phyloP scores from a whole-genome alignment of 1,140 invertebrate species.

The Drosophila ercepeae region DNA sequence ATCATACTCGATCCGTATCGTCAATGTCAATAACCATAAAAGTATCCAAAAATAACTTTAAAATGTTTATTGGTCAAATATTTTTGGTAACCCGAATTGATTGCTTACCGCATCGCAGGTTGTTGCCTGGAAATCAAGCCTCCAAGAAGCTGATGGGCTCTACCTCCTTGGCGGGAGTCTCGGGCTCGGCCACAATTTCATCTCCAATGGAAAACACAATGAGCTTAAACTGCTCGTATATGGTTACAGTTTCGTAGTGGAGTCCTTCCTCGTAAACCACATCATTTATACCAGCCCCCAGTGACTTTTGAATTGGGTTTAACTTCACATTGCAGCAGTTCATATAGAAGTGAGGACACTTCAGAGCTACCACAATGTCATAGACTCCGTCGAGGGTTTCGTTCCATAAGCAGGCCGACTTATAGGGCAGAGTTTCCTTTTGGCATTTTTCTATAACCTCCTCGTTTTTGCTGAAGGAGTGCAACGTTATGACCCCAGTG shows the following conservation, averaged over 20 bases:
- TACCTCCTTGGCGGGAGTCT: too few species aligned
- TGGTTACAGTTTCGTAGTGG: conserved; percentile 64
- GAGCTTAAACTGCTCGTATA: conserved; percentile 26
- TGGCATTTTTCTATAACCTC: conserved; percentile 47
- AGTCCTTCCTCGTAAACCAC: conserved; percentile 28
- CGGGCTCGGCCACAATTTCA: neutral
- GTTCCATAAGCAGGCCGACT: conserved; percentile 57
- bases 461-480: conserved; percentile 42
- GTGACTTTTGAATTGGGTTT: neutral
- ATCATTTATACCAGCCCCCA: neutral
- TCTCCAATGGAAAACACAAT: conserved; percentile 67
- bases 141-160: conserved; percentile 42
- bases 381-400: conserved; percentile 55
- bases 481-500: conserved; percentile 46
- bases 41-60: conserved; percentile 56
- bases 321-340: conserved; percentile 60
- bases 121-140: conserved; percentile 13
- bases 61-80: conserved; percentile 46
- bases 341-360: conserved; percentile 38
- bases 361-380: conserved; percentile 51
- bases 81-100: conserved; percentile 28
- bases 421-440: conserved; percentile 31
- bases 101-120: neutral
- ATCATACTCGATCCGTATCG: conserved; percentile 65
- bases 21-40: conserved; percentile 68